Evolutionary conservation across 2,113 vertebrate species (phyloP).

Genomic region (Elachura formosa): DNA sequence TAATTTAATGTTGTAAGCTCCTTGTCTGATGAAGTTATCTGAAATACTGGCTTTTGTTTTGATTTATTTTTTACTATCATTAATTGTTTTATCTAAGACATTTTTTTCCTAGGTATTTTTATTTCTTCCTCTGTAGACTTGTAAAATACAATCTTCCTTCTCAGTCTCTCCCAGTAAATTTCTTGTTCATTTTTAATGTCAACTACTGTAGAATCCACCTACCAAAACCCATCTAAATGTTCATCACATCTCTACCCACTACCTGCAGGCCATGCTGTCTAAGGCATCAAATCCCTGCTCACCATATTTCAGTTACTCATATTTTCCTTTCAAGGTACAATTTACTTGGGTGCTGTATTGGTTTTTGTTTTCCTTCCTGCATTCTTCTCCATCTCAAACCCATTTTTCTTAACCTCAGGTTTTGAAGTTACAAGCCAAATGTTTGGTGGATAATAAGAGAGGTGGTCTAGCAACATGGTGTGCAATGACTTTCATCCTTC

Average conservation of each 20-base stretch:
- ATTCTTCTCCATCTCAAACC: not conserved
- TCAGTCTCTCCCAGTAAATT: not conserved
- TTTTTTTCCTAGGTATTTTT: not conserved
- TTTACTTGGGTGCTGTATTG: not conserved
- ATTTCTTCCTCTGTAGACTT: not conserved
- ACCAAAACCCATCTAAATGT: not conserved
- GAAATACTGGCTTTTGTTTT: not conserved
- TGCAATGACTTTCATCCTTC: not conserved
- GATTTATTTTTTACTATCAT: not conserved
- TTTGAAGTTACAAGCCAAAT: not conserved
- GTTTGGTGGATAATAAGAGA: not conserved
- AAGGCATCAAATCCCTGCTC: not conserved
- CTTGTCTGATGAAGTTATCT: not conserved
- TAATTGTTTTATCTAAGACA: not conserved
- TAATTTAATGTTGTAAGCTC: not conserved
- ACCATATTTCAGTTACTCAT: not conserved
- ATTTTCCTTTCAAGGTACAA: not conserved
- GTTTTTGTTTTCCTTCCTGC: not conserved
- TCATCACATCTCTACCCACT: constrained; percentile 9
- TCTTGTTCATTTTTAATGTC: not conserved
- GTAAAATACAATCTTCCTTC: not conserved
- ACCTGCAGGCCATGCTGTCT: constrained; percentile 16
- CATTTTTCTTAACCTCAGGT: not conserved
- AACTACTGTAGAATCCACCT: not conserved
- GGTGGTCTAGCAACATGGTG: not conserved